Evolutionary conservation across 1,140 invertebrate species (phyloP).

Genomic region (Bombus fervidus): DNA sequence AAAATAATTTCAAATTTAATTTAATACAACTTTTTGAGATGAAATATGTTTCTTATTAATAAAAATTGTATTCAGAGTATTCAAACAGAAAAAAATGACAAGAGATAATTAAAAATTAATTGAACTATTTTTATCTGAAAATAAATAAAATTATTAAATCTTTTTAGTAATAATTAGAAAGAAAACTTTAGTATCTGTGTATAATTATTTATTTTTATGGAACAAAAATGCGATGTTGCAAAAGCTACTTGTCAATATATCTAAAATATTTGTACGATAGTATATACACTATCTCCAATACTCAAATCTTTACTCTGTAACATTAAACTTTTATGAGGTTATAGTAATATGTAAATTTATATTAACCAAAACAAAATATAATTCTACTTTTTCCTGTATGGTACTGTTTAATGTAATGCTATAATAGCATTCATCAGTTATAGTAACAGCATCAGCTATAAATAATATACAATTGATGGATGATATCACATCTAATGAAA

Average conservation of each 20-base stretch:
- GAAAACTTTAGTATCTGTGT: background rate
- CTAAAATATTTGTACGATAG: conserved; percentile 23
- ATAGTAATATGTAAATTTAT: background rate
- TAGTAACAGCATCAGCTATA: background rate
- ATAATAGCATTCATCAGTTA: conserved; percentile 1
- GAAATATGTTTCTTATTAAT: background rate
- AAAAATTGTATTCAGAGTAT: background rate
- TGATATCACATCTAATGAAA: background rate
- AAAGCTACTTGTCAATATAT: conserved; percentile 6
- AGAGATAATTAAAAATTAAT: conserved; percentile 10
- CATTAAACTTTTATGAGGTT: conserved; percentile 7
- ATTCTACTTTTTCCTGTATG: background rate
- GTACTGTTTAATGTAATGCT: conserved; percentile 3
- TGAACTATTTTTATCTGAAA: background rate
- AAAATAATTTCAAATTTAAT: background rate
- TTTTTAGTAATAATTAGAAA: background rate
- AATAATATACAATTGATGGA: conserved; percentile 5
- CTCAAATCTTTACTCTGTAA: background rate
- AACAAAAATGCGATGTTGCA: background rate
- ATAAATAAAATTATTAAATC: conserved; percentile 14
- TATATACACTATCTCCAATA: conserved; percentile 4
- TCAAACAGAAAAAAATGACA: background rate
- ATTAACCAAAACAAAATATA: conserved; percentile 8
- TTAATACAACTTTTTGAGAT: background rate
- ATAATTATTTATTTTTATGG: conserved; percentile 13